Base-by-base conservation (phyloP, 2,797 vertebrate genomes). In the Crocidura indochinensis region DNA sequence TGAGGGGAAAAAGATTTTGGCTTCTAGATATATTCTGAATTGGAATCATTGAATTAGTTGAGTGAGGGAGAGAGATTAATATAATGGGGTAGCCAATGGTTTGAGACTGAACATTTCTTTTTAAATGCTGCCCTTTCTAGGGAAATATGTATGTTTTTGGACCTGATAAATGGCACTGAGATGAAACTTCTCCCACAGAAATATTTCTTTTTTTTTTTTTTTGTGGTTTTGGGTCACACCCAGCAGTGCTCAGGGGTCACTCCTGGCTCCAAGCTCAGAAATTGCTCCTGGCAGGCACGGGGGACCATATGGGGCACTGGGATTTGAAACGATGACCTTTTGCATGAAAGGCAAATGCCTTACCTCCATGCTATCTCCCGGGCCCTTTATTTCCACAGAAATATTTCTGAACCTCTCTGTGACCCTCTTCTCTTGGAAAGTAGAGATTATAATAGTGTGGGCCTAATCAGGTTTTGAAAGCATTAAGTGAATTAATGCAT, bases 401-500 rank as follows among this genome's bases (percentile, higher is more conserved):
- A 77, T 56, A 72, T 8, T n/a, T n/a, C n/a, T n/a, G n/a, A 91
- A 77, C 27, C 27, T 89, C 31, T 87, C 44, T 65, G 46, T 87
- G 71, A 88, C 49, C 92, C 6, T 84, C 46, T 90, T 88, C 65
- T 91, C 80, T 22, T 53, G 11, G 73, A 53, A 78, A 46, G 67
- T 68, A 6, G 8, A 53, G 65, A 76, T 94, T 77, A 22, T 67
- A 53, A 60, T 53, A 60, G 10, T 78, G 26, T 20, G 68, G 46
- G 51, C 20, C 1, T 62, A n/a, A 64, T 3, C 49, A 67, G 10
- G 12, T 67, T 60, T 64, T 62, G 53, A 82, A 82, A 74, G 29
- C 60, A 72, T 4, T 67, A 47, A 81, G 24, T 90, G 22, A 76
- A 62, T 89, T 73, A 91, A 91, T 47, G 20, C 17, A 46, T 19